Conservation (phyloP, 2,888 invertebrate species). For the Achlya flavicornis region DNA sequence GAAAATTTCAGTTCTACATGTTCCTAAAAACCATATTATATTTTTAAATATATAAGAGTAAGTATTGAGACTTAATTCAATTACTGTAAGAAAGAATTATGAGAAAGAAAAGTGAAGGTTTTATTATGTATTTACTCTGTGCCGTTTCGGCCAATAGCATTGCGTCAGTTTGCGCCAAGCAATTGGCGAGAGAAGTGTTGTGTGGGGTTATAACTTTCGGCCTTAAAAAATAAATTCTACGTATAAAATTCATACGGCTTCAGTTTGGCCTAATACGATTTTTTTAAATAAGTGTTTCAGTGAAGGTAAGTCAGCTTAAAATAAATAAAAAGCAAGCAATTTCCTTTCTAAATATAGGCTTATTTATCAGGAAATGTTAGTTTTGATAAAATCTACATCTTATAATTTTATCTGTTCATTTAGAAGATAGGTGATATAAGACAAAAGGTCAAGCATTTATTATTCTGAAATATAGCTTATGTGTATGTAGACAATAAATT, state of each 20-base stretch:
- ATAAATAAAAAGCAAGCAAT: neutral
- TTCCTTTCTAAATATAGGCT: no score
- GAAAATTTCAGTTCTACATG: neutral
- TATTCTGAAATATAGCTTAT: no score
- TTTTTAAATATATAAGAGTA: neutral
- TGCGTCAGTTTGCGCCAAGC: constrained; percentile 66
- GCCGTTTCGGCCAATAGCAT: constrained; percentile 34
- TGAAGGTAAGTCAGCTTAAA: neutral
- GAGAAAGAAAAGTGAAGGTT: neutral
- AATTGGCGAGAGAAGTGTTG: constrained; percentile 56
- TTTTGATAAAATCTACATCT: no score
- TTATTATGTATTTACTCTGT: constrained; percentile 12
- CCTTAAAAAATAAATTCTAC: constrained; percentile 48
- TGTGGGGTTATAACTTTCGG: constrained; percentile 26
- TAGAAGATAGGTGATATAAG: no score
- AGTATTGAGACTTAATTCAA: neutral
- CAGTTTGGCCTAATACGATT: constrained; percentile 30
- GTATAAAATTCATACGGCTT: constrained; percentile 52
- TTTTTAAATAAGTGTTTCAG: neutral
- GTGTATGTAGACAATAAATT: no score
- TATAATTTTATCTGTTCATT: no score
- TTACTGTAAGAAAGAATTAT: neutral
- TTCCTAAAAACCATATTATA: no score
- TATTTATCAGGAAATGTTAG: no score
- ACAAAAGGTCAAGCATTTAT: no score